Conservation (phyloP, 2,113 vertebrate species). For the Elephantulus edwardii region DNA sequence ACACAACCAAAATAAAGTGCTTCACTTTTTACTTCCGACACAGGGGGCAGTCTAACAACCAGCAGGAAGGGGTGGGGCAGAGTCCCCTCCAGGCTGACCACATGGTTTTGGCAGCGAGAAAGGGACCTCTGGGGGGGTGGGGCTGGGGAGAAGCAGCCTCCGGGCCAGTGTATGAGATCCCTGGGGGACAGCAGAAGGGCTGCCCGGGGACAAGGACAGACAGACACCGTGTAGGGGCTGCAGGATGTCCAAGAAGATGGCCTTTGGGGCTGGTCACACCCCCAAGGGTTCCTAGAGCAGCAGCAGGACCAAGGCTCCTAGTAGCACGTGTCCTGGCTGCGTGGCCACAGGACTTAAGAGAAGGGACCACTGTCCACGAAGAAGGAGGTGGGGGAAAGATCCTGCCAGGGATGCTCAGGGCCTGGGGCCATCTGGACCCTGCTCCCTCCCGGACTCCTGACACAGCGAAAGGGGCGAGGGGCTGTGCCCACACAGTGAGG, state of each 20-base stretch:
- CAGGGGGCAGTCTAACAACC: slow-evolving; percentile 69
- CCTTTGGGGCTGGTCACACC: background rate
- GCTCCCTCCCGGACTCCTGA: background rate
- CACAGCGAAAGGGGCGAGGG: background rate
- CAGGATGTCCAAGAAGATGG: background rate
- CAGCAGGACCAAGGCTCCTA: background rate
- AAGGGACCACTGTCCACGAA: background rate
- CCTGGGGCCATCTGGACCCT: too few relatives aligned
- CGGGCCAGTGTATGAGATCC: slow-evolving; percentile 76
- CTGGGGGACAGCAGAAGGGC: slow-evolving; percentile 41
- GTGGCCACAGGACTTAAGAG: background rate
- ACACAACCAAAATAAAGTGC: slow-evolving; percentile 90
- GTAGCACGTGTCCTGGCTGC: background rate
- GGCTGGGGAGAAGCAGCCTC: slow-evolving; percentile 58
- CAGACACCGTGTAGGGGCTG: background rate
- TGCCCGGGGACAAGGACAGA: background rate
- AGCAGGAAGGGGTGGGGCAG: slow-evolving; percentile 11
- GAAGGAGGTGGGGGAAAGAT: background rate
- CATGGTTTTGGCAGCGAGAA: background rate
- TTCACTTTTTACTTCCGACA: slow-evolving; percentile 84
- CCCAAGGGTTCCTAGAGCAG: background rate
- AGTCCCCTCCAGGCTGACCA: background rate
- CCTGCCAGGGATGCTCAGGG: too few relatives aligned
- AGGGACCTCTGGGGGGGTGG: slow-evolving; percentile 61
- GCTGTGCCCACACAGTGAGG: background rate